A percentile compares a stretch with the other conserved stretches of the same genome.
phyloP scores from a whole-genome alignment of 2,888 invertebrate species.

The Cyclophora punctaria region DNA sequence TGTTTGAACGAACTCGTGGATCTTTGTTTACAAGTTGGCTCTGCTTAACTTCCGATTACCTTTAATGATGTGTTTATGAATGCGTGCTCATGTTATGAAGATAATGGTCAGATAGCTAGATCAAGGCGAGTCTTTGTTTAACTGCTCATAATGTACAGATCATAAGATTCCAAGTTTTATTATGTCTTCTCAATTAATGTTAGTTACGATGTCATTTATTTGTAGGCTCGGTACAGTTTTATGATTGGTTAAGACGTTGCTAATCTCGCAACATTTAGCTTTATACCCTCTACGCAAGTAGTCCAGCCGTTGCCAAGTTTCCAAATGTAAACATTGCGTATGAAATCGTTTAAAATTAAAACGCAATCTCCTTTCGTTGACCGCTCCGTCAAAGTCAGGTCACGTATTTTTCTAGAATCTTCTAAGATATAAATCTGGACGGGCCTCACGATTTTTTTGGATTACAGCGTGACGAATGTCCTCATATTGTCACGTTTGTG shows the following conservation, averaged over 20 bases:
- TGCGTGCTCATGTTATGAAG: no score
- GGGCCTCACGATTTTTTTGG: conserved; percentile 38
- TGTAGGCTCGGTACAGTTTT: no score
- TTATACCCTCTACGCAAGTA: conserved; percentile 3
- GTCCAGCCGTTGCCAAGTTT: conserved; percentile 30
- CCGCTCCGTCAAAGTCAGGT: conserved; percentile 29
- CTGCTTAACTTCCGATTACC: conserved; percentile 13
- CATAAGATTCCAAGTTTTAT: no score
- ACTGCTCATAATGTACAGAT: no score
- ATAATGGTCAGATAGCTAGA: no score
- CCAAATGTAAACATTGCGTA: conserved; percentile 27
- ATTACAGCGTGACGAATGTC: conserved; percentile 39
- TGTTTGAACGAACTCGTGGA: conserved; percentile 34
- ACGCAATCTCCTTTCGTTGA: conserved; percentile 18
- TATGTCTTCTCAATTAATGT: no score
- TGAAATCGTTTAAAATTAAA: conserved; percentile 26
- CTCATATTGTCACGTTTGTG: conserved; percentile 35
- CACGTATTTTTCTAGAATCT: conserved; percentile 39
- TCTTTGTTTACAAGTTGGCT: conserved; percentile 30
- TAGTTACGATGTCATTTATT: no score
- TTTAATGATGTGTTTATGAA: conserved; percentile 8
- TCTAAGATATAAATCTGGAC: conserved; percentile 35
- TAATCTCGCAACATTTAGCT: no score
- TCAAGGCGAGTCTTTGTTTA: no score
- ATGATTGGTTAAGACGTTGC: no score